Evolutionary conservation across 2,113 vertebrate species (phyloP).

Genomic region (Regulus satrapa): DNA sequence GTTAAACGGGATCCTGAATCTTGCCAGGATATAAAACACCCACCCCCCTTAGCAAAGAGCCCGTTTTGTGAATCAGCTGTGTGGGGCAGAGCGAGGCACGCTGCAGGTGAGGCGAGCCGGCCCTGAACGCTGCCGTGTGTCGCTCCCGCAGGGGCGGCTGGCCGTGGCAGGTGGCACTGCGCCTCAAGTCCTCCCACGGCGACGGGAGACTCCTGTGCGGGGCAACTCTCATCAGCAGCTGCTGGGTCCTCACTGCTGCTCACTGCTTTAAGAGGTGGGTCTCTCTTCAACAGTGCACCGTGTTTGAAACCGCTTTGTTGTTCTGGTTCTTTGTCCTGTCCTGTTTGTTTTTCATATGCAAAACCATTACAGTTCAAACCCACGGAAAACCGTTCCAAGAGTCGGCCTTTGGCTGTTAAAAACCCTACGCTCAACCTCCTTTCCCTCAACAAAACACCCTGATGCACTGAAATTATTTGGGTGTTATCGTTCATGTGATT

Average conservation of each 20-base stretch:
- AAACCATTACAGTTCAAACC: not conserved
- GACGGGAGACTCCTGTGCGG: conserved; percentile 91
- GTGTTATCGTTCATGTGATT: not conserved
- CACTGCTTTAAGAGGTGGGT: conserved; percentile 94
- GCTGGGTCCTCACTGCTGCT: conserved; percentile 95
- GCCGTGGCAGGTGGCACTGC: conserved; percentile 95
- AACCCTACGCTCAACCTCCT: not conserved
- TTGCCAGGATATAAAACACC: not conserved
- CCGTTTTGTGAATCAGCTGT: not conserved
- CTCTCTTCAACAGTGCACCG: not conserved
- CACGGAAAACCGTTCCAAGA: not conserved
- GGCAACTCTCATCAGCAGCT: conserved; percentile 91
- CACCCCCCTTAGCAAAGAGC: not conserved
- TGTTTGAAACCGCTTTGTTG: not conserved
- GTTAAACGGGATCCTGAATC: not conserved
- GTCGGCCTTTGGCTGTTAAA: not conserved
- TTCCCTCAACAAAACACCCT: not conserved
- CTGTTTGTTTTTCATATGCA: too few relatives aligned
- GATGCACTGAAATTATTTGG: not conserved
- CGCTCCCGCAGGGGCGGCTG: conserved; percentile 81
- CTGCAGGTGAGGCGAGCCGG: too few relatives aligned
- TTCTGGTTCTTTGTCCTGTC: too few relatives aligned
- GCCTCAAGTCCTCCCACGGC: conserved; percentile 83
- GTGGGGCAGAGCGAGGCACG: not conserved
- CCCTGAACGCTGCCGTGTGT: not conserved